Evolutionary conservation across 2,113 vertebrate genomes (phyloP).

Genomic region (Mohoua ochrocephala): DNA sequence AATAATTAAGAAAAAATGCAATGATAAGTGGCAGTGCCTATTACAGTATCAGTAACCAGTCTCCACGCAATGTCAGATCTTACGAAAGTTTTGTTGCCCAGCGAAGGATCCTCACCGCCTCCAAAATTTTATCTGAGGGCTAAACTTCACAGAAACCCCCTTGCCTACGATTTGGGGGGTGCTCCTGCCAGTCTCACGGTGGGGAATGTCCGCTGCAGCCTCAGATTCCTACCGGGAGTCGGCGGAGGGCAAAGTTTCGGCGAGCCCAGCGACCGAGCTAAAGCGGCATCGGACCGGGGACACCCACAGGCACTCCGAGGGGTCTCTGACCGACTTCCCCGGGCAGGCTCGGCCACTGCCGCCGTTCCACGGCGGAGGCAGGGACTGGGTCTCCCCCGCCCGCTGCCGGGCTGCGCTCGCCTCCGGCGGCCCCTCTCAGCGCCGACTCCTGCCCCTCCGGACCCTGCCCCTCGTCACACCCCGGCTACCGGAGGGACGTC

Average conservation of each 20-base stretch:
- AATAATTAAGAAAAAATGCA: slow-evolving; percentile 15
- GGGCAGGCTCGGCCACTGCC: background rate
- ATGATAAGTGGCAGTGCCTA: background rate
- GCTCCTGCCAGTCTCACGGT: background rate
- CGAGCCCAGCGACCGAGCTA: background rate
- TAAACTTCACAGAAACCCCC: background rate
- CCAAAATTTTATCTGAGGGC: background rate
- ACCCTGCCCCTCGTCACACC: background rate
- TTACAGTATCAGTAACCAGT: background rate
- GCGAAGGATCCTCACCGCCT: background rate
- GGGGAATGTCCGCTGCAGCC: background rate
- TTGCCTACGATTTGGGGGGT: too few relatives aligned
- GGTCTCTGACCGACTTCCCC: too few relatives aligned
- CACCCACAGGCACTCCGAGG: background rate
- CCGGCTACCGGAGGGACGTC: background rate
- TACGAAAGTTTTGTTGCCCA: slow-evolving; percentile 26
- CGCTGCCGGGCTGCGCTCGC: background rate
- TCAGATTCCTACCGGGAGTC: background rate
- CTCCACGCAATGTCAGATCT: background rate
- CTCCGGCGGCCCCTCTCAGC: background rate
- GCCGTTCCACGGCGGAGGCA: background rate
- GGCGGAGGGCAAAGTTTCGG: background rate
- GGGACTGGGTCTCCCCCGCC: background rate
- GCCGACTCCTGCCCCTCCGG: background rate
- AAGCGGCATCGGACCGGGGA: background rate